These are phyloP conservation scores for Characodon lateralis DNA, from an alignment of 2,797 vertebrate genomes.

Conservation along the genomic window DNA sequence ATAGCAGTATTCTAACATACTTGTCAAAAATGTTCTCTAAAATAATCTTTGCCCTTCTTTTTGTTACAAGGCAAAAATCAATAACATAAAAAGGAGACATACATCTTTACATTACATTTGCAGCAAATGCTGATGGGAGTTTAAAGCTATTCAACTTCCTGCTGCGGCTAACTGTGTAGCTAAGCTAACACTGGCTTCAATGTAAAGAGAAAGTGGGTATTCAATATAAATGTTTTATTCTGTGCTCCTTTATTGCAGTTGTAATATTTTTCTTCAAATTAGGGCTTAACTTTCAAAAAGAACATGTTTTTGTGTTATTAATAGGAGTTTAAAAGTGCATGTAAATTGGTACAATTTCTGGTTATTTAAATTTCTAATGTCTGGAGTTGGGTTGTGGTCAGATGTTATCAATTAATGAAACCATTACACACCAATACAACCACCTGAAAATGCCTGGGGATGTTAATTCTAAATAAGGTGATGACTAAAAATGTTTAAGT, in stretches of 20 bases:
- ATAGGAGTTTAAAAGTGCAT: neutral
- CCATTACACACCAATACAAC: neutral
- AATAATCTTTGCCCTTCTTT: no score
- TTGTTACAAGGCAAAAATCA: no score
- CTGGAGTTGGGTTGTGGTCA: neutral
- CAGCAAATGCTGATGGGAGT: neutral
- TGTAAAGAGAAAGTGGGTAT: neutral
- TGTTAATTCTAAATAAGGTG: neutral
- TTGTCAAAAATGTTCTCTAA: no score
- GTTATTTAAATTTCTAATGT: neutral
- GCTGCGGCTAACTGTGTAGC: neutral
- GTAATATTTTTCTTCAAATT: neutral
- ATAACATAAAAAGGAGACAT: no score
- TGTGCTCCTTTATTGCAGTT: neutral
- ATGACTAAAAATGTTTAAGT: neutral
- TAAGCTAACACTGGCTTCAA: neutral
- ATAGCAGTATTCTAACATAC: no score
- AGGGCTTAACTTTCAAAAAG: neutral
- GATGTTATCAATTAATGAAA: neutral
- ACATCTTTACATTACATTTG: no score
- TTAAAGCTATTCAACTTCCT: neutral
- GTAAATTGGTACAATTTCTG: neutral
- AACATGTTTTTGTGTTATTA: neutral
- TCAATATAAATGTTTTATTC: neutral
- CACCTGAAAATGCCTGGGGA: no score